Percentiles rank a stretch among this genome's conserved stretches.
Evolutionary conservation across 2,113 vertebrate genomes (phyloP).

Genomic region (Scomber japonicus): DNA sequence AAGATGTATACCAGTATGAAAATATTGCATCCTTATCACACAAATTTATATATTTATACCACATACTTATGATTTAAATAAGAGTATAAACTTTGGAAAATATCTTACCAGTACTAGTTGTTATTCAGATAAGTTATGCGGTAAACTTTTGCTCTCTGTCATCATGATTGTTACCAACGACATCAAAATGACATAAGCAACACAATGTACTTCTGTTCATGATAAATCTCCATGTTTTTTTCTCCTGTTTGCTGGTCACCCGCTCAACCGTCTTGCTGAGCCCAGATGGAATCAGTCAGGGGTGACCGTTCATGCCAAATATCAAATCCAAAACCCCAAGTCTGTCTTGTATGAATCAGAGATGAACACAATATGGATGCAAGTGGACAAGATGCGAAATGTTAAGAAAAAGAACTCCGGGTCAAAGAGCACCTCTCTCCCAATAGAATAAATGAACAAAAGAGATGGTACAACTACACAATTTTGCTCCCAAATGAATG

Average conservation of each 20-base stretch:
- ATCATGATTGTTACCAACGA: neutral
- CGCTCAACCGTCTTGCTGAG: conserved; percentile 61
- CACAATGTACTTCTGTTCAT: conserved; percentile 33
- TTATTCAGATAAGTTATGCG: neutral
- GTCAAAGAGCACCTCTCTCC: conserved; percentile 21
- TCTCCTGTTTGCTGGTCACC: conserved; percentile 34
- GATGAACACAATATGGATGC: conserved; percentile 64
- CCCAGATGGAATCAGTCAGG: conserved; percentile 79
- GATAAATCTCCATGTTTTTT: conserved; percentile 2
- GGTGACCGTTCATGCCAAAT: conserved; percentile 60
- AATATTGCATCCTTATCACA: too few species aligned
- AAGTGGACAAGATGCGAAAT: conserved; percentile 42
- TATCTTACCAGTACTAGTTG: neutral
- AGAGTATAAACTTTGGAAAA: too few species aligned
- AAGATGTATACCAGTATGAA: too few species aligned
- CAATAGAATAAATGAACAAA: conserved; percentile 43
- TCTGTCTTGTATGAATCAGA: conserved; percentile 71
- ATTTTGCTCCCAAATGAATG: conserved; percentile 16
- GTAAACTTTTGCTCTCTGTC: neutral
- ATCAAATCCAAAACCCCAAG: conserved; percentile 58
- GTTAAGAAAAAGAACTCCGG: conserved; percentile 25
- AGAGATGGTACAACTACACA: conserved; percentile 22
- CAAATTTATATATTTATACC: too few species aligned
- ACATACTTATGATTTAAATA: too few species aligned
- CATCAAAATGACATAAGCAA: conserved; percentile 31